These are phyloP conservation scores for Catharus ustulatus DNA, from an alignment of 2,797 vertebrate species.

Conservation along the genomic window DNA sequence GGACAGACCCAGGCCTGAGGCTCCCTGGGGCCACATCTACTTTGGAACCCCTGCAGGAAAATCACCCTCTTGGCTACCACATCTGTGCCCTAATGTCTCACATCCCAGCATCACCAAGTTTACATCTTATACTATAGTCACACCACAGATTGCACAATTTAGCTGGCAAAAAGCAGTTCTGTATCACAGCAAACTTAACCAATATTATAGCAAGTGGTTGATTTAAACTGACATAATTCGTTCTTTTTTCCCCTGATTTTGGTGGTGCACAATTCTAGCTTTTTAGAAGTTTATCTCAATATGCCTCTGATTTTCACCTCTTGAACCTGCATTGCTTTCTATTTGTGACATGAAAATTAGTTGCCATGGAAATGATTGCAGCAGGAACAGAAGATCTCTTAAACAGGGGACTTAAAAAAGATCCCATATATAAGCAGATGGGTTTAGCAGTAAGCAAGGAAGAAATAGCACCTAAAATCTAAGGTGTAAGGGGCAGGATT, in stretches of 20 bases:
- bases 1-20: too few species aligned
- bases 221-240: background rate
- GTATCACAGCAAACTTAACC: background rate
- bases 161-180: background rate
- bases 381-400: background rate
- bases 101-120: background rate
- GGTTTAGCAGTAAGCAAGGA: background rate
- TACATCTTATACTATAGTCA: background rate
- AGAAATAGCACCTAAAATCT: background rate
- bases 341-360: conserved; percentile 51
- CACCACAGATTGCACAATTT: background rate
- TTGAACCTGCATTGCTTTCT: conserved; percentile 22
- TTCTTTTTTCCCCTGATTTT: background rate
- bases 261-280: background rate
- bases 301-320: conserved; percentile 20
- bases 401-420: background rate
- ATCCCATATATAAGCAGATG: background rate
- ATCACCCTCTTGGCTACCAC: too few species aligned
- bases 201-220: background rate
- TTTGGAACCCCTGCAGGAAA: too few species aligned
- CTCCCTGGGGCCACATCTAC: too few species aligned
- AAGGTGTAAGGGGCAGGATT: background rate
- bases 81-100: too few species aligned
- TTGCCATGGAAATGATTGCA: conserved; percentile 63
- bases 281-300: conserved; percentile 1